phyloP scores from a whole-genome alignment of 2,113 vertebrate genomes.

The Urocolius indicus region DNA sequence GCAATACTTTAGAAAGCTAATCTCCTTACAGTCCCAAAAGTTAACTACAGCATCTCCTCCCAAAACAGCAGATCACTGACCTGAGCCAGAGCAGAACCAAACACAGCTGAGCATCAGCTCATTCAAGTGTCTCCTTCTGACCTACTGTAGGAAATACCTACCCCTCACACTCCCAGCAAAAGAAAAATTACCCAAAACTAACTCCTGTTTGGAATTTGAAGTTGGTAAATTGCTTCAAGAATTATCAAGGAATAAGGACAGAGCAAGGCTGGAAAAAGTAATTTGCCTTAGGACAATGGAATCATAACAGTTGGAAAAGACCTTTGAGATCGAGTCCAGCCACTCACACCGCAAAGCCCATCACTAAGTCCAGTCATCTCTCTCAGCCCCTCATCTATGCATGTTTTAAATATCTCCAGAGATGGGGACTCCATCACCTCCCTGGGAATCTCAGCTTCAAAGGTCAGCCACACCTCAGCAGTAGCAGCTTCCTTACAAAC shows the following conservation, averaged over 20 bases:
- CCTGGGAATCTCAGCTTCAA: not conserved
- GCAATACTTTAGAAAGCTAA: not conserved
- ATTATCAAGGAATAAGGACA: not conserved
- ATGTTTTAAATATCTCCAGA: too few species aligned
- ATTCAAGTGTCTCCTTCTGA: not conserved
- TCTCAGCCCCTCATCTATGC: too few species aligned
- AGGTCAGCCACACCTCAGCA: not conserved
- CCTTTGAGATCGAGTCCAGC: too few species aligned
- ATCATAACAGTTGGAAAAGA: too few species aligned
- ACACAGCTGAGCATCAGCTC: rapidly evolving
- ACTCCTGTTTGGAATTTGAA: not conserved
- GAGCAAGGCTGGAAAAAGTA: not conserved
- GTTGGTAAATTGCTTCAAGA: not conserved
- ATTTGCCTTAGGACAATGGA: not conserved
- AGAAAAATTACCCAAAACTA: not conserved
- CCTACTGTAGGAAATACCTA: too few species aligned
- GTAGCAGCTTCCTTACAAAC: not conserved
- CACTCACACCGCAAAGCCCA: too few species aligned
- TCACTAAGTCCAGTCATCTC: too few species aligned
- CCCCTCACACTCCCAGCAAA: too few species aligned
- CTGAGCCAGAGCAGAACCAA: not conserved
- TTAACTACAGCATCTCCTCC: not conserved
- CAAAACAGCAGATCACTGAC: not conserved
- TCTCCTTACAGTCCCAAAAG: not conserved
- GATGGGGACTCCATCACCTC: too few species aligned